Base-by-base conservation (phyloP, 2,797 vertebrate species). In the Sarcoramphus papa region DNA sequence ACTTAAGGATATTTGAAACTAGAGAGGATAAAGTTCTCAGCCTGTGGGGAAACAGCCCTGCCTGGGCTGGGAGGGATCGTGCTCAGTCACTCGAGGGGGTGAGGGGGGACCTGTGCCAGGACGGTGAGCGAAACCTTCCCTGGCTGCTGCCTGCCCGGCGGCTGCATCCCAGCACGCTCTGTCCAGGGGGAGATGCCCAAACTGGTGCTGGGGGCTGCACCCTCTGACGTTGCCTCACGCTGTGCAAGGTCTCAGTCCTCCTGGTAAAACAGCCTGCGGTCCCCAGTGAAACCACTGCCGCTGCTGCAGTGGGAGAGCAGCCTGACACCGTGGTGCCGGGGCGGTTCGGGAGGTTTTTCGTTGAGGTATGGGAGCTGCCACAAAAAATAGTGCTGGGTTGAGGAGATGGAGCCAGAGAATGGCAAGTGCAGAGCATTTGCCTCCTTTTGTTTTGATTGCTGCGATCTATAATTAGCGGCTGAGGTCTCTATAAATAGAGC, bases 401-500 rank as follows among this genome's bases (percentile, higher is more conserved):
- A 68, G 65, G 53, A 62, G 85, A 54, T 45, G 40, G 88, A 95
- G 88, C 69, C 72, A 78, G 92, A 14, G 12, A 80, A 62, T 37
- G 65, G 94, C 82, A 53, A 77, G 50, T 72, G 83, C 78, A 64
- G 88, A 88, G 90, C 33, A 8, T 85, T 96, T 73, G 59, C 67
- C 69, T 93, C 73, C 82, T 76, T 95, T 83, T 93, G 60, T 93
- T 95, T 82, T 88, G 62, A 60, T 87, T 59, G 65, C 92, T 37
- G 56, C 0, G 27, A 75, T 85, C 93, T 97, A 78, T 96, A 90
- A 93, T 93, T 97, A 96, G 95, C 5, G 28, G 60, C 89, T 2
- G 6, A 74, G 28, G 9, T 82, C 81, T 85, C 95, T 96, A 92
- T 97, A 94, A 95, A 97, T 96, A 95, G 95, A 83, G 81, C 54